Evolutionary conservation across 2,797 vertebrate genomes (phyloP).

Genomic region (Halcyon chelicuti): DNA sequence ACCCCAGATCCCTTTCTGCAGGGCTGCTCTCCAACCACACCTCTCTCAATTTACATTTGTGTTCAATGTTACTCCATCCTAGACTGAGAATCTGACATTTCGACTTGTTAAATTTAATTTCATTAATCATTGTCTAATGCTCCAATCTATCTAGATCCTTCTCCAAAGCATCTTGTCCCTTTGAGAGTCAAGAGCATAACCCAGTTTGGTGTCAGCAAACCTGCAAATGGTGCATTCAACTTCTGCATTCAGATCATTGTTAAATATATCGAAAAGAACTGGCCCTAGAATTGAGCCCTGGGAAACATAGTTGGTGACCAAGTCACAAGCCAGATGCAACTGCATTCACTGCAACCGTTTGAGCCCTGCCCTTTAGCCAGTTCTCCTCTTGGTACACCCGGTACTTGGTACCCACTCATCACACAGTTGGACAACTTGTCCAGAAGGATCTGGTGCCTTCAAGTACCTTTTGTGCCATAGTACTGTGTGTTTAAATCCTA

Average conservation of each 20-base stretch:
- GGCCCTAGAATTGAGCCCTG: background rate
- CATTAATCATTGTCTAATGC: background rate
- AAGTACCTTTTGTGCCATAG: background rate
- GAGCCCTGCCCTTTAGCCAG: background rate
- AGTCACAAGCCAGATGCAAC: background rate
- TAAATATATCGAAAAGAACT: background rate
- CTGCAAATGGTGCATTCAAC: background rate
- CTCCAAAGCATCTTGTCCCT: background rate
- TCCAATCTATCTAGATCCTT: background rate
- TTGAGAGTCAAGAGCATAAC: background rate
- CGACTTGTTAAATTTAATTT: background rate
- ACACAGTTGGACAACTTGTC: too few species aligned
- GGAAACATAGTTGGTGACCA: fast-evolving
- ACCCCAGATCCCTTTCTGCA: background rate
- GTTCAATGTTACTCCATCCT: background rate
- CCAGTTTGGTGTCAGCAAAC: background rate
- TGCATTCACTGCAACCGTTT: background rate
- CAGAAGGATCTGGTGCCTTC: background rate
- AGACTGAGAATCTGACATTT: fast-evolving
- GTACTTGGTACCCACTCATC: background rate
- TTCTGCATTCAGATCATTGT: background rate
- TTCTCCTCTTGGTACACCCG: background rate
- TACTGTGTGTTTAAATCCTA: background rate
- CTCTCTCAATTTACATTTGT: background rate
- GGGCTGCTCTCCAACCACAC: background rate